phyloP scores from a whole-genome alignment of 2,888 invertebrate genomes.

The Anaspis maculata region DNA sequence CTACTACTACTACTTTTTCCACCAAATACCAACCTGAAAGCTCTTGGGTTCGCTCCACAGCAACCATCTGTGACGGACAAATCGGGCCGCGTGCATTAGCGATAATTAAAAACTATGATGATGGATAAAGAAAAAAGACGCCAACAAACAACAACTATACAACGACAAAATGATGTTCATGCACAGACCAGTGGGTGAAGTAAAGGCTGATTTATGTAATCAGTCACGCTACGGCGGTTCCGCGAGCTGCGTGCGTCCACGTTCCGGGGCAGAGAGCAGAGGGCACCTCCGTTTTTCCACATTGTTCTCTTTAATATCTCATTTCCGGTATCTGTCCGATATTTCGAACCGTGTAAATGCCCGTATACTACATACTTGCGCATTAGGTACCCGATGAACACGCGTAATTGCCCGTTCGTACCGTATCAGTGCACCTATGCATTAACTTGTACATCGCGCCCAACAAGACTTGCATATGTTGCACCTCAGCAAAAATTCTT shows the following conservation, averaged over 20 bases:
- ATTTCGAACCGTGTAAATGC: slow-evolving; percentile 10
- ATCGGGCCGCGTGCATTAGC: too few species aligned
- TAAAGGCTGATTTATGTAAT: slow-evolving; percentile 35
- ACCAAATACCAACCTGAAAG: too few species aligned
- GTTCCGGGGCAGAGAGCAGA: slow-evolving; percentile 21
- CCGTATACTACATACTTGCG: slow-evolving; percentile 5
- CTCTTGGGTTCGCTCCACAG: too few species aligned
- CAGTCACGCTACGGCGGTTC: slow-evolving; percentile 30
- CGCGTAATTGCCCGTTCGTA: too few species aligned
- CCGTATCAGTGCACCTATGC: too few species aligned
- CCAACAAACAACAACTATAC: slow-evolving; percentile 22
- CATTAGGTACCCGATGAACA: slow-evolving; percentile 4
- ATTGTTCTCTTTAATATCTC: slow-evolving; percentile 30
- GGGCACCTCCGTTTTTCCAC: slow-evolving; percentile 30
- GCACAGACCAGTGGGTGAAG: slow-evolving; percentile 26
- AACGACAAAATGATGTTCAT: slow-evolving; percentile 17
- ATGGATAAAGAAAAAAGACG: too few species aligned
- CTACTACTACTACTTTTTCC: too few species aligned
- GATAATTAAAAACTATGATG: too few species aligned
- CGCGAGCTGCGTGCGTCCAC: slow-evolving; percentile 23
- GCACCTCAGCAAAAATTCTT: too few species aligned
- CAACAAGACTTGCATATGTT: too few species aligned
- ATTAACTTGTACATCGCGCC: too few species aligned
- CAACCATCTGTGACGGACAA: too few species aligned
- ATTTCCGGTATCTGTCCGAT: slow-evolving; percentile 28